Evolutionary conservation across 2,113 vertebrate genomes (phyloP), one percentile per base, ranked within the genome.

Genomic region (Athene cunicularia): DNA sequence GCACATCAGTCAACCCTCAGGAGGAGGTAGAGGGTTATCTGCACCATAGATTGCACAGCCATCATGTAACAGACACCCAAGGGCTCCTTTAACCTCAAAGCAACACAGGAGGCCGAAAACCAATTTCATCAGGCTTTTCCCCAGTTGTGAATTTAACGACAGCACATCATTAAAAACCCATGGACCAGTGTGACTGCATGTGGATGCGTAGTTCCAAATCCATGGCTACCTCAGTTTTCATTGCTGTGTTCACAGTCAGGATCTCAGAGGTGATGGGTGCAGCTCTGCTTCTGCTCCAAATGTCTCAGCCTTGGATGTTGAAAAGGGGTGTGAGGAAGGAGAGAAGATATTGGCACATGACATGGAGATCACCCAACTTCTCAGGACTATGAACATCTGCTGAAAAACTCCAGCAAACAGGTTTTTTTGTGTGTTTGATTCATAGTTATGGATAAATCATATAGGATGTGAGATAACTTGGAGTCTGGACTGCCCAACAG

Each of bases 121-220:
- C 15, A 22, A 4, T 32, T 68, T 66, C 35, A 58, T 7, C 22
- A 80, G 28, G 16, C 8, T n/a, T 83, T 73, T 52, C 8, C 22
- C 28, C 45, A 73, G 63, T 14, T 15, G 6, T n/a, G 27, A 52
- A 18, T 55, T 92, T 52, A 75, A 14, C 1, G 2, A 32, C 3
- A 20, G 14, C 8, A 47, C 6, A 2, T 26, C 43, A 30, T 45
- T 22, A 23, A 86, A 55, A 18, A 27, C 7, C n/a, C 47, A 12
- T 8, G 28, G 41, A 9, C 3, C 0, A 0, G 5, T 18, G 11
- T 52, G 33, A 24, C 37, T 21, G 3, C 14, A 4, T 4, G 3
- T 49, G 43, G 33, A 28, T 60, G 18, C 0, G 0, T 32, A 84
- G 28, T 14, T 81, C 13, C 12, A 56, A 58, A 64, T 9, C 70